Conservation (phyloP, 2,113 vertebrate genomes). For the Hipposideros armiger region DNA sequence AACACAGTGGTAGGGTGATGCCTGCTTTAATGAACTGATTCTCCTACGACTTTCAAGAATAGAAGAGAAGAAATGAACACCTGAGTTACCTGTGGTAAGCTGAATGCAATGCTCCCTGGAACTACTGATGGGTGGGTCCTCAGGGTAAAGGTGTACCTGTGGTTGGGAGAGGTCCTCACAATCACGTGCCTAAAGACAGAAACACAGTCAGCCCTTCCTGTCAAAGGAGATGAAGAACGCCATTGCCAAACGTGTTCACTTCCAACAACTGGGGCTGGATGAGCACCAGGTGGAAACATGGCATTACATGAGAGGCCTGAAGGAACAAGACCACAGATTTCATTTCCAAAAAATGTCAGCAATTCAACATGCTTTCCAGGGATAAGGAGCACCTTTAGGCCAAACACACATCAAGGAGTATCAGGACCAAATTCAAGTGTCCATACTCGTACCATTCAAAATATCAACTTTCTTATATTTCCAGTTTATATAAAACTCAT, state of each 20-base stretch:
- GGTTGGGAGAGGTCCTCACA: constrained; percentile 93
- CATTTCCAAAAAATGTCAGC: not conserved
- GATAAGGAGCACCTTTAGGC: not conserved
- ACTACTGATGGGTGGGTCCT: constrained; percentile 91
- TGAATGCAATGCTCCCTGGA: constrained; percentile 94
- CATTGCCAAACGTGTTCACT: not conserved
- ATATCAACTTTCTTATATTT: not conserved
- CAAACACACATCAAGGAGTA: not conserved
- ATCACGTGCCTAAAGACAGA: constrained; percentile 91
- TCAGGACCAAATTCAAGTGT: not conserved
- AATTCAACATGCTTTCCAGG: not conserved
- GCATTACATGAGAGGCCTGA: not conserved
- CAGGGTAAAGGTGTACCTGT: constrained; percentile 95
- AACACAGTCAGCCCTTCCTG: not conserved
- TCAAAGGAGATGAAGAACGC: not conserved
- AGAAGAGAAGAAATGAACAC: not conserved
- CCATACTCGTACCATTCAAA: not conserved
- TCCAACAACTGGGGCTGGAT: not conserved
- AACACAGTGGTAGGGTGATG: not conserved
- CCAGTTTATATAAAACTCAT: not conserved
- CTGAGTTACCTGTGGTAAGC: constrained; percentile 94
- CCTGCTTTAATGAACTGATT: constrained; percentile 10
- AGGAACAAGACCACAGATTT: not conserved
- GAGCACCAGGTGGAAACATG: not conserved
- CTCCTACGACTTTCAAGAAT: not conserved